Evolutionary conservation across 1,140 invertebrate species (phyloP), one percentile per base, ranked within the genome.

Genomic region (Trichoplusia ni): DNA sequence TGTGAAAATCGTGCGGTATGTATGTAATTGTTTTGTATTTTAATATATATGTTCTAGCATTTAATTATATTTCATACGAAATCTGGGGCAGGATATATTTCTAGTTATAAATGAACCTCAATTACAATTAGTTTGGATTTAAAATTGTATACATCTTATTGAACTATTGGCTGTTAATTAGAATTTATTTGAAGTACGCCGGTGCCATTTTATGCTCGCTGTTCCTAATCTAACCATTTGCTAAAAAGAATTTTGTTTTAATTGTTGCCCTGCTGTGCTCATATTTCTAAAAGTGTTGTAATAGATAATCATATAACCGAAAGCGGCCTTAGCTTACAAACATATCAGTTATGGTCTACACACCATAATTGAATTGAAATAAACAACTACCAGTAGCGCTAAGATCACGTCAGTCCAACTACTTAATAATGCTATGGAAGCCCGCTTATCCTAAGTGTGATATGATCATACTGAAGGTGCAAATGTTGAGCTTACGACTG

Each of bases 1-100:
- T 76, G 79, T 80, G 71, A 77, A 62, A 77, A 78, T n/a, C 71
- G 74, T 79, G 71, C 73, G 79, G 62, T 77, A 81, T 78, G 64
- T 77, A 73, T 80, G 70, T 75, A 73, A 73, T 77, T 78, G 64
- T 73, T 80, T 75, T 81, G 68, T 73, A 69, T 69, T 72, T 73
- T 75, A 73, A 16, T 61, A 73, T 53, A 62, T 51, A 59, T 62
- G 66, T 77, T 71, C 58, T 81, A 81, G 81, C 77, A 83, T 84
- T 82, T 84, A 81, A 75, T 73, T 18, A 33, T 35, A 42, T 42
- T 46, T 33, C 38, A 37, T 29, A 29, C 21, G 11, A 70, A 66
- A 69, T 35, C 51, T 44, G 67, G 63, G 51, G 62, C 73, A 58
- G 66, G 53, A 67, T 71, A 44, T 63, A 49, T 44, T 61, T 66